phyloP scores from a whole-genome alignment of 2,888 invertebrate genomes.

The Eilema depressum region DNA sequence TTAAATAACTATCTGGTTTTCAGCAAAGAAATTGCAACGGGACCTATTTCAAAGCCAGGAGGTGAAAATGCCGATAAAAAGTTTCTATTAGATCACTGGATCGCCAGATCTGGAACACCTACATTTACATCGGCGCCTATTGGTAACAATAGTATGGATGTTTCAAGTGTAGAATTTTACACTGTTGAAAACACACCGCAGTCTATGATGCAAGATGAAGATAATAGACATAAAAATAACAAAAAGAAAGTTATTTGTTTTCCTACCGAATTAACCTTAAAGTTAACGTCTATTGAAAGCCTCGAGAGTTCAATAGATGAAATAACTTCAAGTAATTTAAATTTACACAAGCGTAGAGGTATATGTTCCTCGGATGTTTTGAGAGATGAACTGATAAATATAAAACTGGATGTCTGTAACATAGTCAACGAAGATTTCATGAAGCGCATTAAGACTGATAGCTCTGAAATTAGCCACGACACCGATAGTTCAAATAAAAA shows the following conservation, averaged over 20 bases:
- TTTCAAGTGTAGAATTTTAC: constrained; percentile 81
- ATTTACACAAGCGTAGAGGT: constrained; percentile 85
- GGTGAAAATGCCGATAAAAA: constrained; percentile 83
- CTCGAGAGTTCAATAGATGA: constrained; percentile 82
- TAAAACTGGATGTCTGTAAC: constrained; percentile 71
- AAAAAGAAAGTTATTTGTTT: constrained; percentile 81
- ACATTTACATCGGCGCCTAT: constrained; percentile 82
- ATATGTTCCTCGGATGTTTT: constrained; percentile 87
- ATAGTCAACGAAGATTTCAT: constrained; percentile 71
- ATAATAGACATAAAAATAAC: constrained; percentile 59
- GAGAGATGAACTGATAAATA: constrained; percentile 73
- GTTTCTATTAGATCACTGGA: constrained; percentile 84
- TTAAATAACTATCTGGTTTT: constrained; percentile 20
- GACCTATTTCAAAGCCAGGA: constrained; percentile 66
- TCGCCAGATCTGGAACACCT: constrained; percentile 82
- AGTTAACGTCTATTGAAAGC: constrained; percentile 75
- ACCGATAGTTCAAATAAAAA: constrained; percentile 83
- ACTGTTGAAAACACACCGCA: constrained; percentile 83
- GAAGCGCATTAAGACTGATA: constrained; percentile 76
- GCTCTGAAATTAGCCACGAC: constrained; percentile 80
- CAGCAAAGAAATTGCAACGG: constrained; percentile 54
- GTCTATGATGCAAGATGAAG: constrained; percentile 60
- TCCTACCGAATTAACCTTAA: constrained; percentile 81
- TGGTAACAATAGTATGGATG: constrained; percentile 76
- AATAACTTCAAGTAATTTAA: constrained; percentile 77